These are phyloP conservation scores for Microplitis mediator DNA, from an alignment of 1,140 invertebrate genomes.

Conservation along the genomic window DNA sequence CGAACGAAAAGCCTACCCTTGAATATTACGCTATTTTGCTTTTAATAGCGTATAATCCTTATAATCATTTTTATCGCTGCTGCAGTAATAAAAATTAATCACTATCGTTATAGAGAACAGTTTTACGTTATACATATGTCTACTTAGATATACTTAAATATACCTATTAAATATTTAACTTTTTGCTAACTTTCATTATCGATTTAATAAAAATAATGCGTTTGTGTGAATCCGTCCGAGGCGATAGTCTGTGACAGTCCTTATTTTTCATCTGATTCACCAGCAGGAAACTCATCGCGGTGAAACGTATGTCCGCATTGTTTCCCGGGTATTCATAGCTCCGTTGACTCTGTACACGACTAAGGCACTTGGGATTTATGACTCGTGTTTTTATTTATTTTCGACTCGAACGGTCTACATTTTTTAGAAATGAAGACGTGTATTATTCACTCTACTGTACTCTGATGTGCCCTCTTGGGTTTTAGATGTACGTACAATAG, in stretches of 20 bases:
- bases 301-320: slow-evolving; percentile 19
- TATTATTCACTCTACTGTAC: not conserved
- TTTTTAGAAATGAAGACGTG: not conserved
- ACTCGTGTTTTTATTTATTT: slow-evolving; percentile 21
- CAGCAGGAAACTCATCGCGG: not conserved
- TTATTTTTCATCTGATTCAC: slow-evolving; percentile 2
- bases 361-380: slow-evolving; percentile 21
- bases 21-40: slow-evolving; percentile 9
- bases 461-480: not conserved
- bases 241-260: too few species aligned
- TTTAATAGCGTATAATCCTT: slow-evolving; percentile 6
- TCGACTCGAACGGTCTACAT: slow-evolving; percentile 5
- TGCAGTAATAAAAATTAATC: not conserved
- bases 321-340: not conserved
- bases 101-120: not conserved
- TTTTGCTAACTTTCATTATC: too few species aligned
- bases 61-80: slow-evolving; percentile 16
- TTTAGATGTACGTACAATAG: not conserved
- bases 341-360: not conserved
- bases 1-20: slow-evolving; percentile 9
- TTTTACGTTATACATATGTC: not conserved
- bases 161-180: too few species aligned
- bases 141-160: not conserved
- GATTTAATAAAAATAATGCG: too few species aligned
- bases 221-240: too few species aligned